Evolutionary conservation across 2,113 vertebrate genomes (phyloP).

Genomic region (Taurulus bubalis): DNA sequence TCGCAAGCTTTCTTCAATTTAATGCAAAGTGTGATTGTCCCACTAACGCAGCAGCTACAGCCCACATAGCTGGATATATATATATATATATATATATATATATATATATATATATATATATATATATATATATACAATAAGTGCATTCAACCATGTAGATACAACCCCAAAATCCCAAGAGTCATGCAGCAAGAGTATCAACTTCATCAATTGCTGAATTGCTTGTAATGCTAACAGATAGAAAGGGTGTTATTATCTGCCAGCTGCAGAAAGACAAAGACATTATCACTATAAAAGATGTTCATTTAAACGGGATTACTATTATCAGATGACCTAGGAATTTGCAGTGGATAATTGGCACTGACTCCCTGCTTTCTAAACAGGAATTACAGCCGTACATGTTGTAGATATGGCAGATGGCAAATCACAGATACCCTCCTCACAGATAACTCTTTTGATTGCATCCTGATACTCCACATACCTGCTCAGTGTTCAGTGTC

Average conservation of each 20-base stretch:
- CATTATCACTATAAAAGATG: conserved; percentile 34
- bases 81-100: background rate
- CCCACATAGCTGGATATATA: background rate
- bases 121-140: background rate
- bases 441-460: background rate
- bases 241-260: conserved; percentile 20
- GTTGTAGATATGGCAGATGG: background rate
- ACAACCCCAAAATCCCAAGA: background rate
- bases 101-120: too few species aligned
- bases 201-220: background rate
- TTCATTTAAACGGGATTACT: conserved; percentile 15
- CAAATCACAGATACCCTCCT: background rate
- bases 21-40: background rate
- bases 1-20: background rate
- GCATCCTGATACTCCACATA: conserved; percentile 1
- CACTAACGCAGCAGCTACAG: background rate
- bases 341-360: conserved; percentile 16
- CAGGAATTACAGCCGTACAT: background rate
- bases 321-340: conserved; percentile 18
- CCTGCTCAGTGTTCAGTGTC: background rate
- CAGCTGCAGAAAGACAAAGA: conserved; percentile 44
- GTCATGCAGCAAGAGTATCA: background rate
- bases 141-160: background rate
- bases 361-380: conserved; percentile 19
- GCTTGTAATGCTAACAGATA: background rate